Evolutionary conservation across 1,140 invertebrate species (phyloP).

Genomic region (Muscidifurax raptorellus): DNA sequence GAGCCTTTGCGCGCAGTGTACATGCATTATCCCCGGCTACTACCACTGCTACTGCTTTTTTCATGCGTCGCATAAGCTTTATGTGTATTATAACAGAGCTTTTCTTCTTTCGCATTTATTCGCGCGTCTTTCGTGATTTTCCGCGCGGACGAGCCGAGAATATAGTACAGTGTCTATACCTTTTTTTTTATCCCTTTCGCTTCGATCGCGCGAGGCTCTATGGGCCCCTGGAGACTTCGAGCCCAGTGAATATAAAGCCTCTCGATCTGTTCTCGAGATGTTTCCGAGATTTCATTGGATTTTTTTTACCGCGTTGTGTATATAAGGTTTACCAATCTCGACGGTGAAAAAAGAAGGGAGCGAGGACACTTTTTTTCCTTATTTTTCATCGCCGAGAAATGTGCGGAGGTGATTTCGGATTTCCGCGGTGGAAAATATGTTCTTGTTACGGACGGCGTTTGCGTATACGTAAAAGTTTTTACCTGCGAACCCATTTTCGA

Average conservation of each 20-base stretch:
- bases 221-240: background rate
- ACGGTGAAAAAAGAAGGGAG: background rate
- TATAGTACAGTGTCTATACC: background rate
- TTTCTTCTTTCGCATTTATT: background rate
- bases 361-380: background rate
- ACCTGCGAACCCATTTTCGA: background rate
- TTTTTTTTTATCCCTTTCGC: background rate
- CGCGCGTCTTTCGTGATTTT: slow-evolving; percentile 1
- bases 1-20: background rate
- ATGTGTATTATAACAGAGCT: background rate
- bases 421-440: background rate
- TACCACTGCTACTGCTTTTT: background rate
- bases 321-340: background rate
- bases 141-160: background rate
- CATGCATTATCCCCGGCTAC: background rate
- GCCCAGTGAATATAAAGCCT: slow-evolving; percentile 6
- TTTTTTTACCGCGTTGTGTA: background rate
- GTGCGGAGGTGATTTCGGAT: background rate
- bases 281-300: slow-evolving; percentile 5
- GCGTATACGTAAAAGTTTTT: background rate
- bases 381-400: background rate
- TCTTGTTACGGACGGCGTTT: background rate
- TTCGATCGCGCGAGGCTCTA: background rate
- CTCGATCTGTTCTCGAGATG: background rate
- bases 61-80: background rate